A percentile compares a stretch with the other conserved stretches of the same genome.
Evolutionary conservation across 2,888 invertebrate species (phyloP).

Genomic region (Cosmia pyralina): DNA sequence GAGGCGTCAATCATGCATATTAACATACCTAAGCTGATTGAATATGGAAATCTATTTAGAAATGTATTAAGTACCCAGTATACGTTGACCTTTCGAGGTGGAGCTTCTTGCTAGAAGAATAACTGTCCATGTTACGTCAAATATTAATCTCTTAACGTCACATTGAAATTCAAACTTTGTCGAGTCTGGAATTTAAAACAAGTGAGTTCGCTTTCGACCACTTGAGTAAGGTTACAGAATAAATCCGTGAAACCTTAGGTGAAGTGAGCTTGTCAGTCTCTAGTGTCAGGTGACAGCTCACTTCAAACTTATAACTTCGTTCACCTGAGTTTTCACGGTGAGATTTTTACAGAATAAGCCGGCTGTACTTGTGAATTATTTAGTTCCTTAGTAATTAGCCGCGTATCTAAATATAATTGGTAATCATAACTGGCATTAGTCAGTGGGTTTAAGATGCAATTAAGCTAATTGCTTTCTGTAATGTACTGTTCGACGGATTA

Average conservation of each 20-base stretch:
- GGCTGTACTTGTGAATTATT: background rate
- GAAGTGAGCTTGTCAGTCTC: background rate
- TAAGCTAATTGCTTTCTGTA: constrained; percentile 22
- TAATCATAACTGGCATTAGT: constrained; percentile 4
- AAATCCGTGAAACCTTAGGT: background rate
- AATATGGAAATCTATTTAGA: constrained; percentile 44
- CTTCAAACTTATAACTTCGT: background rate
- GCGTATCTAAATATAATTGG: background rate
- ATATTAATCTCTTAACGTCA: background rate
- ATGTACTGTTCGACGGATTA: constrained; percentile 18
- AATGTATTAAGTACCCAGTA: background rate
- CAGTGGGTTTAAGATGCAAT: constrained; percentile 11
- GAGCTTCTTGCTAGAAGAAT: too few species aligned
- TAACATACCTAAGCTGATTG: constrained; percentile 45
- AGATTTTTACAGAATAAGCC: background rate
- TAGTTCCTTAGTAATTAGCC: background rate
- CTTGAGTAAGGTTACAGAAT: background rate
- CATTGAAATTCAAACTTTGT: background rate
- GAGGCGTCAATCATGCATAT: constrained; percentile 21
- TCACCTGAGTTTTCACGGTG: background rate
- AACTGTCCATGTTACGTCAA: background rate
- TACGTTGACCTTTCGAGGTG: background rate
- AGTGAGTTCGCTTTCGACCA: background rate
- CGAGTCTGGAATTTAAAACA: background rate
- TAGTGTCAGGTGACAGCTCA: background rate